phyloP scores from a whole-genome alignment of 2,797 vertebrate genomes.

The Spinus pinus region DNA sequence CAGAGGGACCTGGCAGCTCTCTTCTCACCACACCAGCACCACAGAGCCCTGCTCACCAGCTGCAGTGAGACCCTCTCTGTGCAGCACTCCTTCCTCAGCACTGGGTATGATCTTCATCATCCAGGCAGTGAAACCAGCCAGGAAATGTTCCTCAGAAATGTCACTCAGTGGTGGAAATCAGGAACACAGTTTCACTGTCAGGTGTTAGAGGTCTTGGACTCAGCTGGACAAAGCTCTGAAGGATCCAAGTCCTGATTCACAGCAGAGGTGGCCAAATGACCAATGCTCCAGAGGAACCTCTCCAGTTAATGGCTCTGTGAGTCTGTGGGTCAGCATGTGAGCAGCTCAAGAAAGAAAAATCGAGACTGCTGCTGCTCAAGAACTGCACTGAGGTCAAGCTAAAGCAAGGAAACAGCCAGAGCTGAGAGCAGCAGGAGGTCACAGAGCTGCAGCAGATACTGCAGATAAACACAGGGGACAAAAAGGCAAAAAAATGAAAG shows the following conservation, averaged over 20 bases:
- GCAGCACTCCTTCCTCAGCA: background rate
- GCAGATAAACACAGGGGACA: rapidly evolving
- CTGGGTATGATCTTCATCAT: background rate
- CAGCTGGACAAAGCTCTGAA: background rate
- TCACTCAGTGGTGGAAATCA: background rate
- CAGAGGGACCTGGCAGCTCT: background rate
- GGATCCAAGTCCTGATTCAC: background rate
- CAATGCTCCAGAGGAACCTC: background rate
- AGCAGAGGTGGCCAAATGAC: rapidly evolving
- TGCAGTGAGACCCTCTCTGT: rapidly evolving
- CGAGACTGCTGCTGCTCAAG: background rate
- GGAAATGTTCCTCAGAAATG: background rate
- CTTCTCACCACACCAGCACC: background rate
- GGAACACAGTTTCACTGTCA: background rate
- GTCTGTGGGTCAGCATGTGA: background rate
- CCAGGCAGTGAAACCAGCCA: background rate
- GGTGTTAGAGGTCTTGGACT: background rate
- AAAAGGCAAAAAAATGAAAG: background rate
- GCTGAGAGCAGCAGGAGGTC: background rate
- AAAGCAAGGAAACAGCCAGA: background rate
- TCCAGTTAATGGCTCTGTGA: background rate
- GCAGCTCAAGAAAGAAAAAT: background rate
- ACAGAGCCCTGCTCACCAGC: background rate
- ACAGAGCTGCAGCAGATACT: rapidly evolving
- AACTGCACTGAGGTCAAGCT: background rate